Base-by-base conservation (phyloP, 2,797 vertebrate species). In the Hypotaenidia okinawae region DNA sequence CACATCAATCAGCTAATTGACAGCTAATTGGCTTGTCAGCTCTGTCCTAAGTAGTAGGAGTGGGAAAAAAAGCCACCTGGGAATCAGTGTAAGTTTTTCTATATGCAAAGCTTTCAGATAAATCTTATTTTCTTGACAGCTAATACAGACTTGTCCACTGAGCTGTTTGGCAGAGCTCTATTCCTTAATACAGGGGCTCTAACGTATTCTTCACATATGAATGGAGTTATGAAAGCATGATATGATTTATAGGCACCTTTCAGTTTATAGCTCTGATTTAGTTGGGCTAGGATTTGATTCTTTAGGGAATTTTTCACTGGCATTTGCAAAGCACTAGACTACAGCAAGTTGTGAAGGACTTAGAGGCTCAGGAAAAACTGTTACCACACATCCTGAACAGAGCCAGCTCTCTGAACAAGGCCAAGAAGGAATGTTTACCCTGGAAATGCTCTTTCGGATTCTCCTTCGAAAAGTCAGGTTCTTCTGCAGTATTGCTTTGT, bases 181-280 rank as follows among this genome's bases (percentile, higher is more conserved):
- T 24, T 84, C 52, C 41, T 92, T 89, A 83, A 91, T 62, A 43
- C 1, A 59, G 61, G 10, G 37, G 8, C n/a, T 59, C 32, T 57
- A 61, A 57, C 47, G 43, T 49, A 54, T 57, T 94, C 77, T 87
- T 96, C 80, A 74, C 23, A 13, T 72, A 25, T 39, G 61, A 82
- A 58, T 55, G 80, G 77, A 82, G 77, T 43, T 82, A 55, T 25
- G 66, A 86, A 88, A 81, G 59, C 58, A 21, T 30, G 32, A 63
- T 67, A 74, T 95, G 91, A 94, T 95, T 94, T 95, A 94, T 32
- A 69, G 74, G 43, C 52, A 57, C 57, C 57, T 91, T 91, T 80
- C 84, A 73, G 27, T 76, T 88, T 76, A 49, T 32, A 21, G 16
- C 58, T 90, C 61, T 73, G 73, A 67, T 90, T 81, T 90, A 37